Percentiles rank a stretch among this genome's conserved stretches.
Evolutionary conservation across 2,888 invertebrate species (phyloP).

Genomic region (Luperina testacea): DNA sequence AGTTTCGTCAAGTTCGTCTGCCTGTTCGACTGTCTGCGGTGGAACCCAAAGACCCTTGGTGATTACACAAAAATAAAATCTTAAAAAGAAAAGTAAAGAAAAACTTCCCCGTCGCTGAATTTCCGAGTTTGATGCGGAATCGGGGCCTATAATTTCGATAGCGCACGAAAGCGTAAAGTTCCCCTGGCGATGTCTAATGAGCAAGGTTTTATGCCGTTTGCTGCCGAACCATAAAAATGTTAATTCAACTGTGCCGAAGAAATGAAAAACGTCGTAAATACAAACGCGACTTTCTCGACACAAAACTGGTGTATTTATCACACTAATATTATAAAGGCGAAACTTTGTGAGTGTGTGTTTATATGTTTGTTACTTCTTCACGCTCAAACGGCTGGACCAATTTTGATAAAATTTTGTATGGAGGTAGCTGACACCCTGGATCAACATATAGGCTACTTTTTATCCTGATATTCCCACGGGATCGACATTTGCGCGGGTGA

Average conservation of each 20-base stretch:
- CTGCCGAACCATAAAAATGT: constrained; percentile 82
- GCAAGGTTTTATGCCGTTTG: constrained; percentile 76
- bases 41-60: background rate
- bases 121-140: constrained; percentile 67
- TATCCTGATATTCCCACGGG: too few species aligned
- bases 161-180: constrained; percentile 70
- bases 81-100: constrained; percentile 35
- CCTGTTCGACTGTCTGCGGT: background rate
- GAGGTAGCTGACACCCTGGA: too few species aligned
- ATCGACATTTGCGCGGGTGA: too few species aligned
- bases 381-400: too few species aligned
- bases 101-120: constrained; percentile 47
- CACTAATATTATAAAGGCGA: too few species aligned
- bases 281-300: constrained; percentile 65
- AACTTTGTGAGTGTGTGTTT: too few species aligned
- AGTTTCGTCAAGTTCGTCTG: background rate
- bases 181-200: constrained; percentile 76
- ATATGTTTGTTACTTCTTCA: too few species aligned
- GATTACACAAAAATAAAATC: constrained; percentile 32
- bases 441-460: too few species aligned
- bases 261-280: constrained; percentile 78
- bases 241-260: constrained; percentile 77
- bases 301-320: constrained; percentile 42
- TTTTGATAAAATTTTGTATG: too few species aligned
- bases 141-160: constrained; percentile 73